These are phyloP conservation scores for Muscina levida DNA, from an alignment of 2,888 invertebrate species.

Conservation along the genomic window DNA sequence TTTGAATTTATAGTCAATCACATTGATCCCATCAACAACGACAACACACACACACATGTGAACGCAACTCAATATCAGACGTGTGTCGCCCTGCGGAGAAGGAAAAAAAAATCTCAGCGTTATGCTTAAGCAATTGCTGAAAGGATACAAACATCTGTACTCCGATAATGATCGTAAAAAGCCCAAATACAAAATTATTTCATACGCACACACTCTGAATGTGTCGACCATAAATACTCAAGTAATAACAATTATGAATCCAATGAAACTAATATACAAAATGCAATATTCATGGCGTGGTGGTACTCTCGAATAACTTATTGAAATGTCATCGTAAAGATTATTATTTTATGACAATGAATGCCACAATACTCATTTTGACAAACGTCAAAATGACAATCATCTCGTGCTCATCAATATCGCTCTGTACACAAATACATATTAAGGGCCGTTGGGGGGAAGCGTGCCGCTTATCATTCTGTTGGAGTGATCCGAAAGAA, in stretches of 20 bases:
- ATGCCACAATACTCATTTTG: slow-evolving; percentile 28
- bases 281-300: no score
- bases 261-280: neutral
- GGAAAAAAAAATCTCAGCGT: neutral
- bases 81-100: slow-evolving; percentile 1
- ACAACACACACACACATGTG: no score
- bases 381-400: slow-evolving; percentile 66
- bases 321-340: slow-evolving; percentile 39
- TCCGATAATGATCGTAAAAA: slow-evolving; percentile 26
- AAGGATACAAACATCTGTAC: slow-evolving; percentile 21
- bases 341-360: slow-evolving; percentile 38
- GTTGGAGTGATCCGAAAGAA: neutral
- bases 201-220: neutral
- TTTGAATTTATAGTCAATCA: slow-evolving; percentile 53
- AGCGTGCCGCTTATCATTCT: no score
- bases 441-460: no score
- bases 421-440: neutral
- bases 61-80: neutral
- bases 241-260: slow-evolving; percentile 27
- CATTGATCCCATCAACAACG: neutral
- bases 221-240: slow-evolving; percentile 14
- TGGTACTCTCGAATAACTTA: slow-evolving; percentile 13
- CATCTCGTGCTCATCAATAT: slow-evolving; percentile 50
- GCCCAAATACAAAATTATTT: slow-evolving; percentile 1
- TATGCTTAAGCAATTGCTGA: neutral